Percentiles rank a stretch among this genome's conserved stretches.
These are phyloP conservation scores for Pheosia gnoma DNA, from an alignment of 2,888 invertebrate species.

Conservation along the genomic window DNA sequence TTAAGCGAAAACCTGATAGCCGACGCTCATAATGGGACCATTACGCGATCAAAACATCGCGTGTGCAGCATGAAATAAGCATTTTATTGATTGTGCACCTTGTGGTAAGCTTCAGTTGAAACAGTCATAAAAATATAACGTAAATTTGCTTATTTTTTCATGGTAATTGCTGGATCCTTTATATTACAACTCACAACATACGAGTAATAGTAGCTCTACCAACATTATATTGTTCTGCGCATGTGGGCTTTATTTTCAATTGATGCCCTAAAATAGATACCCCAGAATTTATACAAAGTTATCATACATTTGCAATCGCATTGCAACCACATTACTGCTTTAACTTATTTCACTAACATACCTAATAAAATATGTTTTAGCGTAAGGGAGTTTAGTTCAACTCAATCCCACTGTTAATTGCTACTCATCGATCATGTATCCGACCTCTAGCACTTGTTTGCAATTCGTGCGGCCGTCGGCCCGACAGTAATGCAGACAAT, in stretches of 20 bases:
- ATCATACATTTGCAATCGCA: not conserved
- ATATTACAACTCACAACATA: too few species aligned
- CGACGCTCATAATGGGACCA: constrained; percentile 36
- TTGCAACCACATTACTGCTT: not conserved
- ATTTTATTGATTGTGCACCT: constrained; percentile 20
- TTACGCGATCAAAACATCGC: constrained; percentile 30
- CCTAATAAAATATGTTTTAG: too few species aligned
- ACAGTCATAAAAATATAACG: not conserved
- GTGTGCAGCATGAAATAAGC: constrained; percentile 25
- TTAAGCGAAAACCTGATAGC: constrained; percentile 39
- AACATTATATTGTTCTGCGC: too few species aligned
- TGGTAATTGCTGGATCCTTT: too few species aligned
- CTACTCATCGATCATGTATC: constrained; percentile 21
- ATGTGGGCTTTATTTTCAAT: too few species aligned
- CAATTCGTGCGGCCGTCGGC: constrained; percentile 3
- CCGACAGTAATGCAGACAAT: constrained; percentile 25
- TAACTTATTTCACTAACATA: too few species aligned
- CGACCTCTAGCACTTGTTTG: constrained; percentile 18
- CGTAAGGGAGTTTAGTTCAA: constrained; percentile 1
- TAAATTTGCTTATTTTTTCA: too few species aligned
- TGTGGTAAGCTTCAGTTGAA: constrained; percentile 10
- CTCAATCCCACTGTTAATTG: constrained; percentile 24
- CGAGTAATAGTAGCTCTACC: too few species aligned
- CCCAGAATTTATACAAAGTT: not conserved
- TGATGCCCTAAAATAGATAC: too few species aligned